Conservation (phyloP, 1,140 invertebrate genomes). For the Drosophila ironensis region DNA sequence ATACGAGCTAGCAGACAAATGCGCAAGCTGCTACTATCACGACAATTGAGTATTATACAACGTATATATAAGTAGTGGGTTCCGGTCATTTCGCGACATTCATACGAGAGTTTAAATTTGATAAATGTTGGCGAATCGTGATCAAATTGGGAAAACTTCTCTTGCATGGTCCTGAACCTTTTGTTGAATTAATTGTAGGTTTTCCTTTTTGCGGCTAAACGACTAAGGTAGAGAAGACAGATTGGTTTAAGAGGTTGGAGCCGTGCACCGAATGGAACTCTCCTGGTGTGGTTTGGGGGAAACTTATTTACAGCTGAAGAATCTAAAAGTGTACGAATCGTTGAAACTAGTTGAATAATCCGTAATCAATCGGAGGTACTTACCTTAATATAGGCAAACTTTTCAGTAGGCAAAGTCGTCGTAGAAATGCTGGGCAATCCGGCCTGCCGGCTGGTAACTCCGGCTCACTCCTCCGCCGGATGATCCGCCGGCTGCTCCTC, state of each 20-base stretch:
- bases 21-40: slow-evolving; percentile 71
- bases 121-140: too few species aligned
- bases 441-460: slow-evolving; percentile 33
- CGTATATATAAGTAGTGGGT: slow-evolving; percentile 40
- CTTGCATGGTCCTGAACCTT: slow-evolving; percentile 22
- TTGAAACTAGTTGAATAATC: too few species aligned
- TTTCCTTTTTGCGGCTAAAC: slow-evolving; percentile 30
- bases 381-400: slow-evolving; percentile 45
- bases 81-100: too few species aligned
- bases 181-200: slow-evolving; percentile 37
- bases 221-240: slow-evolving; percentile 56
- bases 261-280: slow-evolving; percentile 46
- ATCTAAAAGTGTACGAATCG: slow-evolving; percentile 41
- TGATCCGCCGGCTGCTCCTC: slow-evolving; percentile 45
- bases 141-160: too few species aligned
- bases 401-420: slow-evolving; percentile 75
- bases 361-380: too few species aligned
- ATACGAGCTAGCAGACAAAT: slow-evolving; percentile 66
- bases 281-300: slow-evolving; percentile 32
- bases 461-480: slow-evolving; percentile 18
- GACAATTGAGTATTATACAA: slow-evolving; percentile 78
- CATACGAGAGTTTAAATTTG: too few species aligned
- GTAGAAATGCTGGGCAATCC: slow-evolving; percentile 70
- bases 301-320: slow-evolving; percentile 68
- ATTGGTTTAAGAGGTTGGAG: slow-evolving; percentile 50